These are phyloP conservation scores for Prinia subflava DNA, from an alignment of 2,113 vertebrate genomes.

Conservation along the genomic window DNA sequence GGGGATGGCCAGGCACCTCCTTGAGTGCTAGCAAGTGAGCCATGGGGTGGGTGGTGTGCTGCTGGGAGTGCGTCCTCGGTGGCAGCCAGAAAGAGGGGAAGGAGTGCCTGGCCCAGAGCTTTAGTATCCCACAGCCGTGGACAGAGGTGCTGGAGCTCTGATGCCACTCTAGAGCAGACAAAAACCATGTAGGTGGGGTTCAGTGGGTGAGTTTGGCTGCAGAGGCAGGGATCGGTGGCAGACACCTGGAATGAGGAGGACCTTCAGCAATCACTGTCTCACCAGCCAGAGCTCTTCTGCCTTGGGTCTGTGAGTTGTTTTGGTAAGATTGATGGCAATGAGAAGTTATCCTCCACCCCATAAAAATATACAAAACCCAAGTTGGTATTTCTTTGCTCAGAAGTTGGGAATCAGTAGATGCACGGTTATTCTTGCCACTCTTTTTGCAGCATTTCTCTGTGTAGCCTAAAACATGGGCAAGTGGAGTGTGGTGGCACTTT, in stretches of 20 bases:
- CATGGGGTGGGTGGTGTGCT: background rate
- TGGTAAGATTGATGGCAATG: background rate
- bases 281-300: background rate
- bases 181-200: background rate
- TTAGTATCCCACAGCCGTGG: background rate
- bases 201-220: background rate
- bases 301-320: background rate
- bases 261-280: background rate
- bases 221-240: background rate
- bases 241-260: background rate
- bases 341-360: background rate
- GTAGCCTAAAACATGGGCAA: background rate
- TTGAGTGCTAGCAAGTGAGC: background rate
- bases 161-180: background rate
- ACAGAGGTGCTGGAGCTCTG: background rate
- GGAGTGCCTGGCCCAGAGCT: background rate
- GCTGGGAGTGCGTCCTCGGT: background rate
- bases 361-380: background rate
- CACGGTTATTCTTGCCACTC: background rate
- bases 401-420: background rate
- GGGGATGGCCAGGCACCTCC: background rate
- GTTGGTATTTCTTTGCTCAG: background rate
- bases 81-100: background rate
- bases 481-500: background rate
- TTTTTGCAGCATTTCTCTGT: background rate